Evolutionary conservation across 2,797 vertebrate species (phyloP).

Genomic region (Paedocypris micromegethes): DNA sequence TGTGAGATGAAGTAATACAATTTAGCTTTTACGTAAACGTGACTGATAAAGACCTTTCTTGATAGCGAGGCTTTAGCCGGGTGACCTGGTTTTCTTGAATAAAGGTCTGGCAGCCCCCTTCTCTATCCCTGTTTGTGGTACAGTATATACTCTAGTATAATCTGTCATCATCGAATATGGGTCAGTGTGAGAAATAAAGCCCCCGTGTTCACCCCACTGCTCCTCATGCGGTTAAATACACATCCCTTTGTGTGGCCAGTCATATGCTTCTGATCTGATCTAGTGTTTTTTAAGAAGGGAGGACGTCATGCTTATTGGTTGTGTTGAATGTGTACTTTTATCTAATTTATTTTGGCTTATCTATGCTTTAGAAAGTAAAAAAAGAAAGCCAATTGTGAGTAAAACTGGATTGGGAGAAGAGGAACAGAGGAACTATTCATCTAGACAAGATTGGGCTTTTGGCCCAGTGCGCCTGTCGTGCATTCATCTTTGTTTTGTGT

Average conservation of each 20-base stretch:
- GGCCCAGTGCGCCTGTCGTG: neutral
- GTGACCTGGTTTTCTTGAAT: constrained; percentile 32
- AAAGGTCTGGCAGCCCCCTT: constrained; percentile 14
- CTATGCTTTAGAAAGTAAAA: neutral
- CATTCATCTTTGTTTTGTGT: constrained; percentile 5
- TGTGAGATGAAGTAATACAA: too few species aligned
- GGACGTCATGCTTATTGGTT: too few species aligned
- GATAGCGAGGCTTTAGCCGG: constrained; percentile 18
- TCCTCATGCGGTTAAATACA: neutral
- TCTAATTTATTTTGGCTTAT: too few species aligned
- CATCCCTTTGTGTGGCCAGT: neutral
- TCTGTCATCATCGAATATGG: constrained; percentile 35
- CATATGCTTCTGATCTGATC: neutral
- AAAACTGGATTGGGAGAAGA: constrained; percentile 2
- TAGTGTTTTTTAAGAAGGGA: neutral
- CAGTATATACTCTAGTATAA: constrained; percentile 27
- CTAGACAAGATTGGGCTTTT: constrained; percentile 18
- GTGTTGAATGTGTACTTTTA: too few species aligned
- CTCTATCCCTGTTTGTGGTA: neutral
- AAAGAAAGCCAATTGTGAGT: neutral
- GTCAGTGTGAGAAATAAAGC: constrained; percentile 39
- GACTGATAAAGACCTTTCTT: neutral
- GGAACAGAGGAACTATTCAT: constrained; percentile 1
- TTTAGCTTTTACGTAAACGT: neutral
- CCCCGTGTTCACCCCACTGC: neutral